Evolutionary conservation across 2,888 invertebrate genomes (phyloP), one percentile per base, ranked within the genome.

Genomic region (Sphecodes monilicornis): DNA sequence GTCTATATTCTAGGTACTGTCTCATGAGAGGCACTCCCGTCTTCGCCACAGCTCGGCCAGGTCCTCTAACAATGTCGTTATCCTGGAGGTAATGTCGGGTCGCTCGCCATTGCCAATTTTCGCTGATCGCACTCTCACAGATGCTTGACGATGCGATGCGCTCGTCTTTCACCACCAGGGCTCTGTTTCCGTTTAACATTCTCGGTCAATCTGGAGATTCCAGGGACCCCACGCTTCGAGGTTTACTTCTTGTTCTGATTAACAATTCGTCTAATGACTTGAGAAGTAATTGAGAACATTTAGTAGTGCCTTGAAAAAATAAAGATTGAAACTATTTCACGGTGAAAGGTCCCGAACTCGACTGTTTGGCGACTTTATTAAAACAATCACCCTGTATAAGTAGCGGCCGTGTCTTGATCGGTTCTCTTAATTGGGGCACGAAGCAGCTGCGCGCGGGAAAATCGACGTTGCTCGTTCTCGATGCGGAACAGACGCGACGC

Each of bases 401-500:
- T 26, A 29, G 57, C 57, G 64, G 32, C 29, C 64, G 64, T n/a
- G n/a, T 32, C 39, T 10, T 57, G 26, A 57, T n/a, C 73, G 57
- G 54, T 41, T 36, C 57, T 13, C 26, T 43, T 74, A 57, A 74
- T 74, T 74, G 39, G 73, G 73, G 18, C 60, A 60, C 73, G 73
- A 26, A 60, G 29, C 73, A 74, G 73, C 73, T 64, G 74, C 60
- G 29, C 26, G 41, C 41, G 41, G 64, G 41, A 64, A 64, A 75
- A 64, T 64, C 74, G 74, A 64, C 60, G 74, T 60, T 26, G 57
- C 73, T 39, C 36, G 32, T 73, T 32, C 26, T 18, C 39, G 73
- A 73, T 73, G 73, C 73, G 73, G 36, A 54, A 74, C 74, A 22
- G 36, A 60, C 26, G 29, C 36, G 39, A 57, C 57, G 74, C 74